phyloP scores from a whole-genome alignment of 2,797 vertebrate genomes.

The Peromyscus nudipes region DNA sequence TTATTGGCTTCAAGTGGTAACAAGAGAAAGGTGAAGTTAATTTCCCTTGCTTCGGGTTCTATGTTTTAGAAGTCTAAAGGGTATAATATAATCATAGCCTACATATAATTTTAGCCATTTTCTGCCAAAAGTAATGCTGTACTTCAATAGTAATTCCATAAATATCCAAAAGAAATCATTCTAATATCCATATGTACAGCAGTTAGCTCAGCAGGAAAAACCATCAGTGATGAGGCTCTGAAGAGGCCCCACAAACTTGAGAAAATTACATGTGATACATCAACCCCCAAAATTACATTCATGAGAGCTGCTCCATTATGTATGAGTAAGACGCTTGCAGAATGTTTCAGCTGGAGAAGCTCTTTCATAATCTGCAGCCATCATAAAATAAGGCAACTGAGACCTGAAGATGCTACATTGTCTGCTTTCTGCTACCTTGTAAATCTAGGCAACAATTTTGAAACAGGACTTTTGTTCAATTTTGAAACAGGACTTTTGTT shows the following conservation, averaged over 20 bases:
- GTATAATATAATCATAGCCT: conserved; percentile 69
- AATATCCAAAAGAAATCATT: conserved; percentile 67
- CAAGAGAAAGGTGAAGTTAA: conserved; percentile 75
- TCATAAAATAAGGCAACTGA: neutral
- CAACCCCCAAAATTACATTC: conserved; percentile 64
- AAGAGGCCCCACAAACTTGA: conserved; percentile 55
- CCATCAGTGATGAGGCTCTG: conserved; percentile 33
- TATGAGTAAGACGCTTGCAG: conserved; percentile 53
- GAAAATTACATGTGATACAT: conserved; percentile 79
- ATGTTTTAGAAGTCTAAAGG: conserved; percentile 73
- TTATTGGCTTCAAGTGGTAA: conserved; percentile 60
- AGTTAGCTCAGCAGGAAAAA: conserved; percentile 67
- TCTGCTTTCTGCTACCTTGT: neutral
- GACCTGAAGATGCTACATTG: neutral
- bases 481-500: too few relatives aligned
- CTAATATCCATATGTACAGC: conserved; percentile 57
- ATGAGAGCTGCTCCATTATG: conserved; percentile 57
- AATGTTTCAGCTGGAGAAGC: conserved; percentile 39
- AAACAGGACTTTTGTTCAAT: too few relatives aligned
- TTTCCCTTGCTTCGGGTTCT: conserved; percentile 73
- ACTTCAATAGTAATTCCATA: conserved; percentile 74
- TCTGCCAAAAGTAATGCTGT: conserved; percentile 35
- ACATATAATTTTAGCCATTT: conserved; percentile 73
- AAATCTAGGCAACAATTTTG: neutral
- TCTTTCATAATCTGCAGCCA: neutral